Conservation (phyloP, 2,797 vertebrate genomes). For the Cottoperca gobio region DNA sequence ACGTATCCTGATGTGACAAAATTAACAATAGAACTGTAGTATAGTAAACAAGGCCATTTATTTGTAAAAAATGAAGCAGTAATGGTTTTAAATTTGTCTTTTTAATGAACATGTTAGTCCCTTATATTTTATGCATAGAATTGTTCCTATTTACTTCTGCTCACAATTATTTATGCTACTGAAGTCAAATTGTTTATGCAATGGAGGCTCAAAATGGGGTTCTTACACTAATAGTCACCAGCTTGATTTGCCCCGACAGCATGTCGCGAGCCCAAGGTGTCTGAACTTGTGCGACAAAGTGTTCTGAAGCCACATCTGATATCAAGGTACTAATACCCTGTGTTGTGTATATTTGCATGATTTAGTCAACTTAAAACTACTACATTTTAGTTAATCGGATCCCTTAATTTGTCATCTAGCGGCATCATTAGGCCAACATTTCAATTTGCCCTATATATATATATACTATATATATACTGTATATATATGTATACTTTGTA, state of each 20-base stretch:
- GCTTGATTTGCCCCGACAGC: slow-evolving; percentile 77
- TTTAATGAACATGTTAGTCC: neutral
- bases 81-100: neutral
- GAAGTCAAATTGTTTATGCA: neutral
- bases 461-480: too few species aligned
- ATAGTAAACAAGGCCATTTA: neutral
- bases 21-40: neutral
- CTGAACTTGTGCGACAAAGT: slow-evolving; percentile 90
- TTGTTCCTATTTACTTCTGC: neutral
- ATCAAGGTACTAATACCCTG: slow-evolving; percentile 80
- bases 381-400: neutral
- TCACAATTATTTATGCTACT: neutral
- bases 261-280: slow-evolving; percentile 92
- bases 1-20: neutral
- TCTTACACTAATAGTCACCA: neutral
- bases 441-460: neutral
- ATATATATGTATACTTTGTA: too few species aligned
- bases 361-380: neutral
- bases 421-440: neutral
- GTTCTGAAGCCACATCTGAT: slow-evolving; percentile 85
- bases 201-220: neutral
- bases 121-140: neutral
- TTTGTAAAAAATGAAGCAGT: neutral
- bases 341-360: neutral
- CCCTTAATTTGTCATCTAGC: neutral